phyloP scores from a whole-genome alignment of 2,113 vertebrate species.

The Pelmatolapia mariae region DNA sequence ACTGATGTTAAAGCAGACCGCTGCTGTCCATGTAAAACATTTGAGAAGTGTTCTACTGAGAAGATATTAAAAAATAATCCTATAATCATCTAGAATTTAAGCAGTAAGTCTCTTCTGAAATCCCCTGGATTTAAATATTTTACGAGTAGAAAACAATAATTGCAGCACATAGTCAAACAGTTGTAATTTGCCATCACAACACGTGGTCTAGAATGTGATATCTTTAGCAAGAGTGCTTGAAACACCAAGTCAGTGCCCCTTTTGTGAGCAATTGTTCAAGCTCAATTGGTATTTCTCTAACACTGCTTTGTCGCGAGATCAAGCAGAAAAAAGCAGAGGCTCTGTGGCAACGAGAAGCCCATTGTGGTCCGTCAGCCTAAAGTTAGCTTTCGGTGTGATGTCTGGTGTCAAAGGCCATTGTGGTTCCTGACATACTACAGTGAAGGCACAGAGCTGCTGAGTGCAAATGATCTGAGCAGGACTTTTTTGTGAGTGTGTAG shows the following conservation, averaged over 20 bases:
- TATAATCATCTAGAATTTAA: background rate
- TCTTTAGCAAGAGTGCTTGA: constrained; percentile 17
- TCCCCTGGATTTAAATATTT: background rate
- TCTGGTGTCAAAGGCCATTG: constrained; percentile 55
- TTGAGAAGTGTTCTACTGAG: background rate
- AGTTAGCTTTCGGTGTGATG: constrained; percentile 35
- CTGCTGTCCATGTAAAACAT: background rate
- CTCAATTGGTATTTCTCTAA: constrained; percentile 61
- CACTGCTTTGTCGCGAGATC: constrained; percentile 63
- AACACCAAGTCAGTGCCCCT: constrained; percentile 48
- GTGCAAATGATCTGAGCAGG: constrained; percentile 54
- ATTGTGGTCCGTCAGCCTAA: constrained; percentile 40
- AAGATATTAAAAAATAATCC: background rate
- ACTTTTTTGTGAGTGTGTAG: constrained; percentile 24
- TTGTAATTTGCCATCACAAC: background rate
- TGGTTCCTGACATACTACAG: constrained; percentile 26
- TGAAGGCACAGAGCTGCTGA: constrained; percentile 47
- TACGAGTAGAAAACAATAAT: background rate
- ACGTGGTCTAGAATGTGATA: background rate
- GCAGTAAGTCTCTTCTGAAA: background rate
- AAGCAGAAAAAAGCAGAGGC: constrained; percentile 56
- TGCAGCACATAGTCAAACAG: background rate
- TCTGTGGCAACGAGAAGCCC: constrained; percentile 40
- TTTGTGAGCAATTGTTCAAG: constrained; percentile 65
- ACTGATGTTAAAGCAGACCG: background rate